These are phyloP conservation scores for Tinea trinotella DNA, from an alignment of 2,888 invertebrate genomes.

Conservation along the genomic window DNA sequence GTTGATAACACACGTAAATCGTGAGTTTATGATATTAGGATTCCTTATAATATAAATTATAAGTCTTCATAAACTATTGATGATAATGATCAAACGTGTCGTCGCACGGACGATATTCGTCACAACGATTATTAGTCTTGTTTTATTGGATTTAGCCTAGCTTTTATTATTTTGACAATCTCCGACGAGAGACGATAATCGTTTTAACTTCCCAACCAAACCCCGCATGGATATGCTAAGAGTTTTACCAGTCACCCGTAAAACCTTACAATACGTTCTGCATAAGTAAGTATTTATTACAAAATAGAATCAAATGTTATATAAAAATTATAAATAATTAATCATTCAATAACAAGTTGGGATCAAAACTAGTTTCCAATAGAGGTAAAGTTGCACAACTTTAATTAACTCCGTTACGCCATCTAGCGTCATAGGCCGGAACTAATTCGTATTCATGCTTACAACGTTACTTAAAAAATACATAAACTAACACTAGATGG, in stretches of 20 bases:
- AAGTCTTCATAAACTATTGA: too few relatives aligned
- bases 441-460: neutral
- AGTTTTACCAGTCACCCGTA: too few relatives aligned
- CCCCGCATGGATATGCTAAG: neutral
- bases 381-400: neutral
- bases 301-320: neutral
- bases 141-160: too few relatives aligned
- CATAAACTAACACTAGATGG: conserved; percentile 1
- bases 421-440: neutral
- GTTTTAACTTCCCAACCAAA: too few relatives aligned
- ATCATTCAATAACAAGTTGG: neutral
- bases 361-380: neutral
- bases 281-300: neutral
- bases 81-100: too few relatives aligned
- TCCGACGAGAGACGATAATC: too few relatives aligned
- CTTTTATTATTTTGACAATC: too few relatives aligned
- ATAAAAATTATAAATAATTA: neutral
- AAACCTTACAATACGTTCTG: too few relatives aligned
- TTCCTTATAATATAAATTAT: too few relatives aligned
- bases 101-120: too few relatives aligned
- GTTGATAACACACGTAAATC: neutral
- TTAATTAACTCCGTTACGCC: neutral
- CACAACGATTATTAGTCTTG: too few relatives aligned
- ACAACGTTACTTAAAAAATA: neutral
- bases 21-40: neutral